Evolutionary conservation across 1,140 invertebrate genomes (phyloP), one percentile per base, ranked within the genome.

Genomic region (Charaxes varanes): DNA sequence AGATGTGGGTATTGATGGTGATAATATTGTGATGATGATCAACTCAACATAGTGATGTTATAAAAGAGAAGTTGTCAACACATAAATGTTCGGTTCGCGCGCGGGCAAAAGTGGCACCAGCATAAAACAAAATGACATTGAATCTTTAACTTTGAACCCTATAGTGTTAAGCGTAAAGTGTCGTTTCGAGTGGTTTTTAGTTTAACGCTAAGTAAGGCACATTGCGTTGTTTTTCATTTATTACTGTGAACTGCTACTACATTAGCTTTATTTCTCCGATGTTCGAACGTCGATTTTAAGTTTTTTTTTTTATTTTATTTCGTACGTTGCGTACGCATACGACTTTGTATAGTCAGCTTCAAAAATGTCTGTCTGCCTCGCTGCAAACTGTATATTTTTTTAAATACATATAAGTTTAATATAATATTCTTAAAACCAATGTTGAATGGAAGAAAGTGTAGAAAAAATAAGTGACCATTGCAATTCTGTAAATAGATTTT

Each of bases 111-210:
- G 33, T 14, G 48, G 33, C 31, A 24, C n/a, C 49, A 53, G 55
- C 60, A n/a, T n/a, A n/a, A n/a, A 62, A 64, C 60, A 70, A 60
- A 57, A 49, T 42, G 57, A 56, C 45, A 50, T 49, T 55, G 51
- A 51, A 49, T 42, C 32, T 53, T 43, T 46, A 23, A 45, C 46
- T 53, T 55, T 47, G 52, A 49, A 66, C 53, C 37, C 33, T 57
- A 60, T 45, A 52, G 61, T 71, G 64, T 59, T 64, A 69, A 62
- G 63, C 42, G 38, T 61, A 62, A 58, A 71, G 64, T 71, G 63
- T 63, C 57, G 52, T 67, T 64, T 57, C 44, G 58, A 61, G 60
- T 60, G 65, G 44, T 50, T 62, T 67, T 63, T 42, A 62, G 53
- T 64, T 53, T 43, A 50, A 54, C 44, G 37, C 48, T 44, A 44